A percentile compares a stretch with the other conserved stretches of the same genome.
Conservation (phyloP, 2,113 vertebrate species). For the Mesocricetus auratus region DNA sequence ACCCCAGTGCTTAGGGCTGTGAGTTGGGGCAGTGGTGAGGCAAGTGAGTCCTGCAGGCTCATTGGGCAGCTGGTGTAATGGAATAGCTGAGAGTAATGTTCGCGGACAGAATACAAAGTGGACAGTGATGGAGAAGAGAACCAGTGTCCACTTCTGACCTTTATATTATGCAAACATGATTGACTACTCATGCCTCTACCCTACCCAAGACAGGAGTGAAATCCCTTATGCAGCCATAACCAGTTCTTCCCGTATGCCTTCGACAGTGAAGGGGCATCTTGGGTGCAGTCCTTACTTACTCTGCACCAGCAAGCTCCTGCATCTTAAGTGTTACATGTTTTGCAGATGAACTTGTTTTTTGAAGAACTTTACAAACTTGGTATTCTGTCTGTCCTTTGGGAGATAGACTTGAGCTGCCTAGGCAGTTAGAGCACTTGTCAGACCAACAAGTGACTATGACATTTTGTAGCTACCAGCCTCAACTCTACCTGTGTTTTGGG, state of each 20-base stretch:
- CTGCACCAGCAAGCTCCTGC: background rate
- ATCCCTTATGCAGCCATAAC: background rate
- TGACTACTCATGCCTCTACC: background rate
- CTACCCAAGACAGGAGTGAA: background rate
- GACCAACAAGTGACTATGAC: background rate
- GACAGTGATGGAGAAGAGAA: background rate
- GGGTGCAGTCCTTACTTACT: background rate
- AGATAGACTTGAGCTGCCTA: background rate
- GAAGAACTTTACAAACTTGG: background rate
- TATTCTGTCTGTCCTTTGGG: background rate
- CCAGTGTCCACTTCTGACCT: background rate
- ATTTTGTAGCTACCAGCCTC: background rate
- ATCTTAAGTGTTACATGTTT: slow-evolving; percentile 53
- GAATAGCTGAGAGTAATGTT: background rate
- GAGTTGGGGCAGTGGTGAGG: background rate
- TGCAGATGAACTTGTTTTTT: background rate
- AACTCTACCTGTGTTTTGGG: background rate
- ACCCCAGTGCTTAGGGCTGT: background rate
- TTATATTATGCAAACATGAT: background rate
- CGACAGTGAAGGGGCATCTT: background rate
- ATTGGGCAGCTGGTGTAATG: background rate
- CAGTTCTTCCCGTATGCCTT: background rate
- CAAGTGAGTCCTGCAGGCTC: background rate
- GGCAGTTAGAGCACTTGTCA: background rate
- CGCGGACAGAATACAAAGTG: background rate